Percentiles rank a stretch among this genome's conserved stretches.
phyloP scores from a whole-genome alignment of 2,797 vertebrate species.

The Pristis pectinata region DNA sequence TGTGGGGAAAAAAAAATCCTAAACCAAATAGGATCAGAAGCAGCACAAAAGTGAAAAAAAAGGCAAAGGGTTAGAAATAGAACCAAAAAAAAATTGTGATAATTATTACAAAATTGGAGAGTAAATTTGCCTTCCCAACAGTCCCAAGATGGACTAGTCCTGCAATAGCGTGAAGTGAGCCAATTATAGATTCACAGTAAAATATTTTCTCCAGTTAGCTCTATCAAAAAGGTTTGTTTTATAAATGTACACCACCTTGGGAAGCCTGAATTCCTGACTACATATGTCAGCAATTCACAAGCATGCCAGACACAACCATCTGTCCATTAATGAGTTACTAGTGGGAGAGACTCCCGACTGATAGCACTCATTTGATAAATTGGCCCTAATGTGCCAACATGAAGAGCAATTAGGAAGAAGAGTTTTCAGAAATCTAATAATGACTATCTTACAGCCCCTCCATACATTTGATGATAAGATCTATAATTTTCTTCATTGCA shows the following conservation, averaged over 20 bases:
- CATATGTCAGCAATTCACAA: not conserved
- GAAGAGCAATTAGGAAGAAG: not conserved
- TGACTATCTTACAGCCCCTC: not conserved
- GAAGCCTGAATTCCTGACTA: not conserved
- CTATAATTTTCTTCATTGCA: not conserved
- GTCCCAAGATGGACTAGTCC: too few species aligned
- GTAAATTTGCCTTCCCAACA: not conserved
- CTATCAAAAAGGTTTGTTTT: not conserved
- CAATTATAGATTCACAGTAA: constrained; percentile 6
- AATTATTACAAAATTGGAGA: not conserved
- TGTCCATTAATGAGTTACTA: not conserved
- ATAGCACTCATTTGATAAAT: not conserved
- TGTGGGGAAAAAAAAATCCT: not conserved
- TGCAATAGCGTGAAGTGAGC: not conserved
- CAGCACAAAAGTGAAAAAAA: not conserved
- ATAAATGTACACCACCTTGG: not conserved
- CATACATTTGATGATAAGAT: not conserved
- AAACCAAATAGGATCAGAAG: not conserved
- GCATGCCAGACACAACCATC: not conserved
- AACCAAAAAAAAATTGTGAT: not conserved
- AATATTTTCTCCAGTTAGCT: not conserved
- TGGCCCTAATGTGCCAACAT: not conserved
- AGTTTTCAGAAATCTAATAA: constrained; percentile 9
- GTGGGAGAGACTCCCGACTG: not conserved
- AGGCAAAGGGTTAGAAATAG: not conserved